Evolutionary conservation across 2,113 vertebrate species (phyloP).

Genomic region (Marcusenius ussheri): DNA sequence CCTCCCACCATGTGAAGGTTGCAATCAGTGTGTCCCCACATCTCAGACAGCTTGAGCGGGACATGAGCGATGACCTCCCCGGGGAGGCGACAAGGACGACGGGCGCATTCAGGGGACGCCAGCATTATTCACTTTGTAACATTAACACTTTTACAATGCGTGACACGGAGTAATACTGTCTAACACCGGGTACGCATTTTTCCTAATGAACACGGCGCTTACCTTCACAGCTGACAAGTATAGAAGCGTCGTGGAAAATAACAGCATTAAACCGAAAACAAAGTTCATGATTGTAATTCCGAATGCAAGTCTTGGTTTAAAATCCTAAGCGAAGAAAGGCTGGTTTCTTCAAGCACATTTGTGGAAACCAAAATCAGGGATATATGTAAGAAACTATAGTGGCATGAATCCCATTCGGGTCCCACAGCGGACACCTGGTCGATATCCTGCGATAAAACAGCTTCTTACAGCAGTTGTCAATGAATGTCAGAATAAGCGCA

Average conservation of each 20-base stretch:
- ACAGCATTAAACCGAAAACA: conserved; percentile 67
- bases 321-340: conserved; percentile 54
- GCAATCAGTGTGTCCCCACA: conserved; percentile 42
- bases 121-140: conserved; percentile 20
- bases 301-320: conserved; percentile 35
- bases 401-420: conserved; percentile 52
- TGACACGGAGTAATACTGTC: background rate
- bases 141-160: background rate
- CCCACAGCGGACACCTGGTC: conserved; percentile 41
- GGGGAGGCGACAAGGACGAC: conserved; percentile 56
- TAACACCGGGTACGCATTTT: background rate
- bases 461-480: conserved; percentile 60
- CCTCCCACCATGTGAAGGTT: conserved; percentile 27
- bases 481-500: conserved; percentile 62
- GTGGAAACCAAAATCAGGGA: conserved; percentile 47
- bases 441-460: conserved; percentile 41
- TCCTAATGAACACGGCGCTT: conserved; percentile 37
- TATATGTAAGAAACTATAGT: conserved; percentile 44
- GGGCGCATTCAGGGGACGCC: conserved; percentile 42
- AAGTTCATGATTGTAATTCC: conserved; percentile 65
- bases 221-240: conserved; percentile 69
- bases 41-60: conserved; percentile 34
- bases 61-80: conserved; percentile 58
- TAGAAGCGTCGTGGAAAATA: conserved; percentile 63
- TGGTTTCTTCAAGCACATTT: conserved; percentile 46